Conservation (phyloP, 2,888 invertebrate species). For the Troides aeacus region DNA sequence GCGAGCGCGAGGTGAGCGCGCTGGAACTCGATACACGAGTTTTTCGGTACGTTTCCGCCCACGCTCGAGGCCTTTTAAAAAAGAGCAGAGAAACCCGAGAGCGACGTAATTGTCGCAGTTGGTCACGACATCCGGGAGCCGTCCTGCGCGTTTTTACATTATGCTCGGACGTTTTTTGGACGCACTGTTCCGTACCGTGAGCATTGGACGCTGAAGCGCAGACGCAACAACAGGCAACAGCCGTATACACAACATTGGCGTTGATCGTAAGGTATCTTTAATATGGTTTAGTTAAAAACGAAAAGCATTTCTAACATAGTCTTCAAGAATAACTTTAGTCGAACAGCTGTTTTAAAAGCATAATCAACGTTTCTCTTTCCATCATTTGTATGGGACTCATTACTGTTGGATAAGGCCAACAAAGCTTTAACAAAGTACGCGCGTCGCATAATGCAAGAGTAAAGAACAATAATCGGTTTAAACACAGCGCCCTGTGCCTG, state of each 20-base stretch:
- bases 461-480: constrained; percentile 27
- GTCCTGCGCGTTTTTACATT: constrained; percentile 46
- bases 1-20: constrained; percentile 20
- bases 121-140: constrained; percentile 52
- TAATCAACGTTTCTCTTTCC: not conserved
- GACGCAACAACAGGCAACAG: constrained; percentile 9
- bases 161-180: constrained; percentile 45
- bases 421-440: constrained; percentile 5
- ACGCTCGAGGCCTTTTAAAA: constrained; percentile 47
- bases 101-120: constrained; percentile 36
- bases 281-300: too few relatives aligned
- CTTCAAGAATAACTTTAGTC: not conserved
- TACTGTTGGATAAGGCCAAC: not conserved
- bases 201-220: constrained; percentile 10
- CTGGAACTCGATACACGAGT: constrained; percentile 34
- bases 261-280: not conserved
- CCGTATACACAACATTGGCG: constrained; percentile 1
- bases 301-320: too few relatives aligned
- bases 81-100: constrained; percentile 41
- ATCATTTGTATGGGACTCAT: not conserved
- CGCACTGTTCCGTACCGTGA: constrained; percentile 47
- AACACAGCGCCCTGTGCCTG: constrained; percentile 6
- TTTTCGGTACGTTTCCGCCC: constrained; percentile 40
- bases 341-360: not conserved
- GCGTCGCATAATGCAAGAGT: constrained; percentile 15